phyloP scores from a whole-genome alignment of 2,888 invertebrate species.

The Macaria liturata region DNA sequence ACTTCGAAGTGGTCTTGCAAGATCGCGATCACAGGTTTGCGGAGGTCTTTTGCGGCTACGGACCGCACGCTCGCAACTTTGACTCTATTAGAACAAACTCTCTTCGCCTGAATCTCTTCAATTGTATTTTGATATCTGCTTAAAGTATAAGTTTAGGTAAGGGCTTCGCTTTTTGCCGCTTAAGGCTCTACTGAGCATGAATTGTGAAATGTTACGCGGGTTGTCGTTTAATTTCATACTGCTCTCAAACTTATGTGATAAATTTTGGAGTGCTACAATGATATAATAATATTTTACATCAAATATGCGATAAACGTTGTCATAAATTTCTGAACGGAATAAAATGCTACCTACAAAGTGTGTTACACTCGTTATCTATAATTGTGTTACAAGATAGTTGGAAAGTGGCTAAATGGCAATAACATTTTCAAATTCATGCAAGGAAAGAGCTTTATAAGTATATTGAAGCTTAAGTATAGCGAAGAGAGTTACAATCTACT shows the following conservation, averaged over 20 bases:
- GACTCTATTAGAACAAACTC: constrained; percentile 77
- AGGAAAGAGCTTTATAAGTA: neutral
- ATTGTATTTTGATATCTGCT: constrained; percentile 73
- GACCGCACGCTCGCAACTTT: constrained; percentile 81
- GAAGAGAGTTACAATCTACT: constrained; percentile 22
- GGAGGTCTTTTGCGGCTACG: constrained; percentile 81
- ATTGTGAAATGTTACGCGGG: no score
- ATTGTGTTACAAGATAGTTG: no score
- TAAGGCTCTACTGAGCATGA: neutral
- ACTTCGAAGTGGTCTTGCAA: constrained; percentile 99
- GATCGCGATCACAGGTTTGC: constrained; percentile 99
- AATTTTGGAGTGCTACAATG: no score
- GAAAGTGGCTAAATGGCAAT: no score
- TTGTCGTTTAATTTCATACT: no score
- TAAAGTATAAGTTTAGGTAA: constrained; percentile 31
- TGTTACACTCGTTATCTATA: no score
- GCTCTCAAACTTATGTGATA: no score
- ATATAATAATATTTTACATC: no score
- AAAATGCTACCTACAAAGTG: no score
- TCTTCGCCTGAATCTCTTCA: constrained; percentile 78
- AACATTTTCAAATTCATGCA: no score
- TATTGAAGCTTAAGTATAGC: constrained; percentile 22
- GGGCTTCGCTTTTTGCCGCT: constrained; percentile 28
- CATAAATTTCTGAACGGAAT: no score
- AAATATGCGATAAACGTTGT: no score